Percentiles rank a stretch among this genome's conserved stretches.
Evolutionary conservation across 2,113 vertebrate species (phyloP).

Genomic region (Mesocricetus auratus): DNA sequence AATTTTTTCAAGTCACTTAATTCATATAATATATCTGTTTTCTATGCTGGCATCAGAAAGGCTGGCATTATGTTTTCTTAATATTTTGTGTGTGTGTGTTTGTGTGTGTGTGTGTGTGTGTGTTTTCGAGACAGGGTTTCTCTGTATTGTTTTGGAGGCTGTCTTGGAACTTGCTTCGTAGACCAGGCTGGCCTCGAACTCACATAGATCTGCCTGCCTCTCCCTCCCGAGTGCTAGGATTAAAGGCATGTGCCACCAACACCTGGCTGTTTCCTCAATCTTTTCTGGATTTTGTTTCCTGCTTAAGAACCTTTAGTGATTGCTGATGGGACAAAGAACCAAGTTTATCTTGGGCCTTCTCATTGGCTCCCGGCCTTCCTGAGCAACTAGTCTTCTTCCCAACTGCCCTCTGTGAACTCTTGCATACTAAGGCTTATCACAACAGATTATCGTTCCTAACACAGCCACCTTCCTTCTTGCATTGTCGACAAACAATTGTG

Average conservation of each 20-base stretch:
- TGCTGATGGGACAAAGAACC: background rate
- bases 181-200: no score
- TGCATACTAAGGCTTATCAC: background rate
- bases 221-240: no score
- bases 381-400: background rate
- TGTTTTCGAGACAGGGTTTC: no score
- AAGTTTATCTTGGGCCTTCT: background rate
- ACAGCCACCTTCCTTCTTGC: background rate
- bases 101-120: no score
- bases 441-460: background rate
- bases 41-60: background rate
- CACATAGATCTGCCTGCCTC: no score
- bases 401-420: background rate
- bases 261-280: background rate
- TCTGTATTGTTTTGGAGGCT: no score
- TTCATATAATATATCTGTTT: background rate
- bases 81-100: no score
- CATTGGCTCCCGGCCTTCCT: background rate
- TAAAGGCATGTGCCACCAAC: no score
- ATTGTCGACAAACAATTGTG: background rate
- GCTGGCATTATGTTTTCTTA: no score
- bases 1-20: background rate
- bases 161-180: no score
- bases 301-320: background rate
- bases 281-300: background rate